phyloP scores from a whole-genome alignment of 2,113 vertebrate genomes.

The Chlorodrepanis virens region DNA sequence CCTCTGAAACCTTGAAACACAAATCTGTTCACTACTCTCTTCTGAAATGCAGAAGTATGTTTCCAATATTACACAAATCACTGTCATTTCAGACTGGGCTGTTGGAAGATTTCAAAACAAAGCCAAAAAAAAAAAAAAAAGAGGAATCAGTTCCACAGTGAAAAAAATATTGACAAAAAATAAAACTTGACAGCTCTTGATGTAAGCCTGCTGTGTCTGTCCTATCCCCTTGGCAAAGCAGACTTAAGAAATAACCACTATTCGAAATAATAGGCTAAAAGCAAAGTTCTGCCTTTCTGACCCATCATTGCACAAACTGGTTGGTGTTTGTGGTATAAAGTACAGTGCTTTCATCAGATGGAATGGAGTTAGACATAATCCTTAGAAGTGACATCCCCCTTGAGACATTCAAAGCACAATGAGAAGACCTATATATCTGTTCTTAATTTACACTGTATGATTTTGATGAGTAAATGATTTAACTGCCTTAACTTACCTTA shows the following conservation, averaged over 20 bases:
- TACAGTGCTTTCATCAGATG: background rate
- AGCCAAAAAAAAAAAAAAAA: background rate
- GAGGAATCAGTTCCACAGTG: background rate
- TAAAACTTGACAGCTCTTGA: background rate
- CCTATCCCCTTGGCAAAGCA: background rate
- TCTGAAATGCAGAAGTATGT: slow-evolving; percentile 20
- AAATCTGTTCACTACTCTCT: background rate
- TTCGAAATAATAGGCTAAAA: background rate
- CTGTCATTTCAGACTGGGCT: background rate
- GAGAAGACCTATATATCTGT: background rate
- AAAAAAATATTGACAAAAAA: background rate
- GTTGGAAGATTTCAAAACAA: background rate
- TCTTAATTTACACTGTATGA: background rate
- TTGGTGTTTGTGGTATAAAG: background rate
- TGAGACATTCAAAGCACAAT: background rate
- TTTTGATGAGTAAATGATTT: background rate
- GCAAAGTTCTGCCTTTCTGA: background rate
- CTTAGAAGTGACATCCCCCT: background rate
- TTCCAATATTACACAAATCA: slow-evolving; percentile 10
- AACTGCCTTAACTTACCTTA: background rate
- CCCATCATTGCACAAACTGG: background rate
- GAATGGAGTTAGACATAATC: background rate
- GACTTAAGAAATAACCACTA: background rate
- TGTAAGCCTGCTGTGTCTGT: background rate
- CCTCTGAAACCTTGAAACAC: background rate